Evolutionary conservation across 2,113 vertebrate species (phyloP).

Genomic region (Acinonyx jubatus): DNA sequence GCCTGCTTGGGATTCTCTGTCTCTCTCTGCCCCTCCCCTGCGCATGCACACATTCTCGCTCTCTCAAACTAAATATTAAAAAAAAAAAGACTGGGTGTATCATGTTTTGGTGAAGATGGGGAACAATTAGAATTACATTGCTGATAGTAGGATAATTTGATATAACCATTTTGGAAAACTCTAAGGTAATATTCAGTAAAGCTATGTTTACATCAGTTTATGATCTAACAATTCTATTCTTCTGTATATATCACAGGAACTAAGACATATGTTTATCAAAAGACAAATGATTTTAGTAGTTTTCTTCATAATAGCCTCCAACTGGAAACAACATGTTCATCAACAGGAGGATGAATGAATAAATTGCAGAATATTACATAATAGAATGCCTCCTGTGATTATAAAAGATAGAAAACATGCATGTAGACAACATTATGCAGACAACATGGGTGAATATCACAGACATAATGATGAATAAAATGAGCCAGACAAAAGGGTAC

Average conservation of each 20-base stretch:
- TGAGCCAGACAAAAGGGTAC: neutral
- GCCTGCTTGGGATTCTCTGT: no score
- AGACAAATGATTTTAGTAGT: neutral
- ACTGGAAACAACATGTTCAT: neutral
- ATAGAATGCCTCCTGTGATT: neutral
- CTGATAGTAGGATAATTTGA: neutral
- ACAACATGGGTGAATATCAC: no score
- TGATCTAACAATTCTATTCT: neutral
- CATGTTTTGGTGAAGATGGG: neutral
- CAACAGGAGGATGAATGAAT: neutral
- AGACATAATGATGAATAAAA: neutral
- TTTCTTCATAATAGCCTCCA: slow-evolving; percentile 16
- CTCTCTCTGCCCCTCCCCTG: no score
- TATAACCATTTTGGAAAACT: neutral
- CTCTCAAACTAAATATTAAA: no score
- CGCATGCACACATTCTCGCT: no score
- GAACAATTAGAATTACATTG: neutral
- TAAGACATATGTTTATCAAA: neutral
- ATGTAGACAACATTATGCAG: no score
- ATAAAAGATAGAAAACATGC: neutral
- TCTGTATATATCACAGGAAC: neutral
- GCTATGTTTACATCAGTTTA: neutral
- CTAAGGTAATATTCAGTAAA: neutral
- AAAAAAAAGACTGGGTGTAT: neutral
- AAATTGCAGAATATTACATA: neutral